These are phyloP conservation scores for Turritopsis rubra DNA, from an alignment of 30 jellyfish, hydroid and myxozoan species.

Conservation along the genomic window DNA sequence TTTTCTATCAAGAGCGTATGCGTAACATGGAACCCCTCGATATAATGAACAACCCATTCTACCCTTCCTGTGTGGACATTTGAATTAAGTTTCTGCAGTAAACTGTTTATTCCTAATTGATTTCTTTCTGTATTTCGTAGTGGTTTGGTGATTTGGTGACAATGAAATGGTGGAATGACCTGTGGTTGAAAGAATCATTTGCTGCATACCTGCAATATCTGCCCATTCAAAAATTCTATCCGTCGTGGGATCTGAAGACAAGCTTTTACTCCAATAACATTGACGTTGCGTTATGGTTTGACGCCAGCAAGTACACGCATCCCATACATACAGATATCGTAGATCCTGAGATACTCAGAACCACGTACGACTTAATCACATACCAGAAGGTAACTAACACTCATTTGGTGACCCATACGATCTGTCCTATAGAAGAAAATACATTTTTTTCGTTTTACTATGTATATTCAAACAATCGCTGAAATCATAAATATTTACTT, in stretches of 20 bases:
- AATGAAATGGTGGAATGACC: constrained; percentile 31
- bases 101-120: not conserved
- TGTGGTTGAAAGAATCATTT: constrained; percentile 38
- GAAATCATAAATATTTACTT: not conserved
- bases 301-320: constrained; percentile 32
- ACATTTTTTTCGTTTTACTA: too few relatives aligned
- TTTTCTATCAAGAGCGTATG: too few relatives aligned
- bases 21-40: too few relatives aligned
- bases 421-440: too few relatives aligned
- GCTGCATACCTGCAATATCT: constrained; percentile 28
- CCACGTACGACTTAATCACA: constrained; percentile 26
- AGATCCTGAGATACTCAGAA: constrained; percentile 14
- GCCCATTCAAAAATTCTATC: constrained; percentile 19
- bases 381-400: constrained; percentile 10
- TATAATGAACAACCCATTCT: not conserved
- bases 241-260: constrained; percentile 26
- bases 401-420: too few relatives aligned
- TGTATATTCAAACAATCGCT: not conserved
- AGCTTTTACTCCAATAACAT: constrained; percentile 1
- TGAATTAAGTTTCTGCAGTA: too few relatives aligned
- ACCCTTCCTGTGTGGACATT: not conserved
- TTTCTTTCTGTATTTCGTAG: not conserved
- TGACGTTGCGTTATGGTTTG: not conserved
- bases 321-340: constrained; percentile 1
- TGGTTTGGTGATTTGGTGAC: constrained; percentile 45